Evolutionary conservation across 2,113 vertebrate genomes (phyloP).

Genomic region (Mellivora capensis): DNA sequence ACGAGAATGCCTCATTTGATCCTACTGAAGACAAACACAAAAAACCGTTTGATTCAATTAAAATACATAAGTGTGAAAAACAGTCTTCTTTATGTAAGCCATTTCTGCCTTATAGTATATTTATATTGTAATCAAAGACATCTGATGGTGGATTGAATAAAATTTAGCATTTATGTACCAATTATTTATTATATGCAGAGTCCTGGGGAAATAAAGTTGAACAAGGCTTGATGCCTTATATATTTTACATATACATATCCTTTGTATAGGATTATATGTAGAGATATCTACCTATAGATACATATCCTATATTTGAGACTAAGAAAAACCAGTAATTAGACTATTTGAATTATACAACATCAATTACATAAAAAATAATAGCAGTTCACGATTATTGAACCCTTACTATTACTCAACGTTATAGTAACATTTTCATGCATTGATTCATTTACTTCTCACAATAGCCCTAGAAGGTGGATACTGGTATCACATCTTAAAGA

Average conservation of each 20-base stretch:
- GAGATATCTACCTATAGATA: background rate
- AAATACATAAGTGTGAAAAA: background rate
- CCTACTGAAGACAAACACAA: background rate
- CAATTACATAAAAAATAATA: constrained; percentile 23
- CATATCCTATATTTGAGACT: background rate
- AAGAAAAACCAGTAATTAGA: constrained; percentile 22
- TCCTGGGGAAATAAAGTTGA: constrained; percentile 19
- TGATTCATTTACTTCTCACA: constrained; percentile 15
- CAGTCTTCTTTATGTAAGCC: background rate
- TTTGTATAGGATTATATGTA: background rate
- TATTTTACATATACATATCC: background rate
- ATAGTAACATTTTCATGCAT: background rate
- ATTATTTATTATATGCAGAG: constrained; percentile 26
- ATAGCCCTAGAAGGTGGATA: background rate
- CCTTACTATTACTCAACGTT: background rate
- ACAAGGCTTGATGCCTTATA: background rate
- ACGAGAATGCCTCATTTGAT: constrained; percentile 11
- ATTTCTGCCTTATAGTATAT: background rate
- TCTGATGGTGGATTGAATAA: constrained; percentile 3
- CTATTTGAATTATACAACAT: background rate
- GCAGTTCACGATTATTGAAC: background rate
- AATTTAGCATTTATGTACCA: background rate
- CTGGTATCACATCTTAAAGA: background rate
- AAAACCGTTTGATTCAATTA: background rate
- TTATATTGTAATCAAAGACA: background rate